Base-by-base conservation (phyloP, 2,113 vertebrate species). In the Paratilapia polleni region DNA sequence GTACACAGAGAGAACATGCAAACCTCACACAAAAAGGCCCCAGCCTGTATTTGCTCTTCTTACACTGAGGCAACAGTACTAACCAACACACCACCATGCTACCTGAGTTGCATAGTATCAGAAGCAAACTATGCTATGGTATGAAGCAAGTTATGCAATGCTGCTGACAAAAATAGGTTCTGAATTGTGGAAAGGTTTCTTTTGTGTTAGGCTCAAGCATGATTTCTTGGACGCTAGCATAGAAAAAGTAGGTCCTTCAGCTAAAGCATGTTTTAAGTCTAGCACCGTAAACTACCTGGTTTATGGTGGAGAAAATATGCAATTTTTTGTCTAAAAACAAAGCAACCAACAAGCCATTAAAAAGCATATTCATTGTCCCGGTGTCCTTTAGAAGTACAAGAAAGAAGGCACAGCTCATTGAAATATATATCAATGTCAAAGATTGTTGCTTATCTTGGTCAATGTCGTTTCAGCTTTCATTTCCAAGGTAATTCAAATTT, bases 331-430 rank as follows among this genome's bases (percentile, higher is more conserved):
- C 47, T 17, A 17, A 5, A 0, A 47, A 8, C 41, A 49, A 24
- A 70, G 47, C 0, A 24, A 68, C 22, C 15, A 49, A 19, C 6
- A 9, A 12, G 1, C 41, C 17, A 20, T 0, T 73, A 8, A 15
- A 20, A 49, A 70, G 43, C 17, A 52, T 31, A 31, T 26, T 0
- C 38, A 26, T 6, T 68, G 12, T 7, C 9, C 60, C 6, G 34
- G 4, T 41, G 22, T n/a, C 22, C 43, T 26, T 73, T 28, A n/a
- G 28, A 52, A 31, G 26, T 26, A 54, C 43, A 73, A 52, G 17
- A 19, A 73, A 73, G 47, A n/a, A 31, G 19, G 47, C 47, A 14
- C 4, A 14, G 26, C 26, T 73, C 26, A 54, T 1, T 52, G 11
- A 52, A 73, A 73, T n/a, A 20, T 26, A 49, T 49, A 49, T 49